Evolutionary conservation across 2,113 vertebrate species (phyloP).

Genomic region (Odocoileus virginianus): DNA sequence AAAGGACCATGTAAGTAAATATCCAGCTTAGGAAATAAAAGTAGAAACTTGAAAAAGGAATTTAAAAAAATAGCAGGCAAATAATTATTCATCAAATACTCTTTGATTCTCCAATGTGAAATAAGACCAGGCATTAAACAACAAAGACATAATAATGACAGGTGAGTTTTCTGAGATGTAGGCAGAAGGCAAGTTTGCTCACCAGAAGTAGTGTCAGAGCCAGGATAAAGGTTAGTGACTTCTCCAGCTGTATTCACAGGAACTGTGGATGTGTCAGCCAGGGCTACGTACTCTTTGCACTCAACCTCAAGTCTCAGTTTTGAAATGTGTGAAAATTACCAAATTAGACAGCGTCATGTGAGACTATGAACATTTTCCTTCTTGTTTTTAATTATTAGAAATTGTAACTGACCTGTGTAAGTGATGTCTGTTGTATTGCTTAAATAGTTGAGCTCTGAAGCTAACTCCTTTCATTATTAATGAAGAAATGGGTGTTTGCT

Average conservation of each 20-base stretch:
- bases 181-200: background rate
- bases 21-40: background rate
- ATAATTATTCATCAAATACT: conserved; percentile 11
- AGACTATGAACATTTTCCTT: conserved; percentile 37
- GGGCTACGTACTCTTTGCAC: background rate
- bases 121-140: background rate
- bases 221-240: background rate
- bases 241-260: conserved; percentile 2
- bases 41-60: conserved; percentile 4
- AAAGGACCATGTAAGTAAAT: background rate
- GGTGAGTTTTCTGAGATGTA: background rate
- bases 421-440: conserved; percentile 11
- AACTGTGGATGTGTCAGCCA: conserved; percentile 40
- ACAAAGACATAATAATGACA: background rate
- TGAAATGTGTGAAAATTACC: conserved; percentile 62
- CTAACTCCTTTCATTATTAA: background rate
- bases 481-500: conserved; percentile 39
- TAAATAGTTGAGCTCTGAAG: conserved; percentile 3
- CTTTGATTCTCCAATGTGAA: background rate
- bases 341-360: conserved; percentile 41
- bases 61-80: background rate
- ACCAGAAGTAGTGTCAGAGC: background rate
- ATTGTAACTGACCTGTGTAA: conserved; percentile 19
- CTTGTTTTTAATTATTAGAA: conserved; percentile 66
- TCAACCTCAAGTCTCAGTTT: conserved; percentile 60